Conservation (phyloP, 2,113 vertebrate genomes). For the Acinonyx jubatus region DNA sequence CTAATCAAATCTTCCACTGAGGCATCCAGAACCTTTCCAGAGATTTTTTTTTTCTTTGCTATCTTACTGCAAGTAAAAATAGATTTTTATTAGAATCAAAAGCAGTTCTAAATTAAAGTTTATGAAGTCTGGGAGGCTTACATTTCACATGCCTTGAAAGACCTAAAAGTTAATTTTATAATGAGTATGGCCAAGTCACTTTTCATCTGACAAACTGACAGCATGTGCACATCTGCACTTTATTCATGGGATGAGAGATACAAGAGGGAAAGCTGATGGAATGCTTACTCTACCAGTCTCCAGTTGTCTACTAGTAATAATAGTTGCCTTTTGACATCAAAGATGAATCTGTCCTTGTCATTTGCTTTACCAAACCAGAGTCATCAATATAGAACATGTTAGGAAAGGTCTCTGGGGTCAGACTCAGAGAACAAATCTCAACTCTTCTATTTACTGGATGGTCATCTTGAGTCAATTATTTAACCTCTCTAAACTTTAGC, state of each 20-base stretch:
- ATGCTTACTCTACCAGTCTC: neutral
- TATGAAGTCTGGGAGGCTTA: slow-evolving; percentile 24
- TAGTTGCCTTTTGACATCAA: slow-evolving; percentile 15
- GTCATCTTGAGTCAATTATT: neutral
- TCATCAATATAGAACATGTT: neutral
- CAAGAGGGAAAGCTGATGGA: neutral
- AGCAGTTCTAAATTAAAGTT: slow-evolving; percentile 56
- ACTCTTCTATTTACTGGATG: neutral
- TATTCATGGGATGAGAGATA: neutral
- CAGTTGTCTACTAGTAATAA: neutral
- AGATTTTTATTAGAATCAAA: slow-evolving; percentile 60
- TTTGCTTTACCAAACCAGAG: neutral
- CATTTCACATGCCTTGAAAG: slow-evolving; percentile 48
- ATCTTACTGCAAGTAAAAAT: slow-evolving; percentile 68
- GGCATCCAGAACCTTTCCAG: slow-evolving; percentile 37
- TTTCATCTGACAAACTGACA: slow-evolving; percentile 18
- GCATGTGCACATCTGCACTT: slow-evolving; percentile 31
- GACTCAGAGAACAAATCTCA: neutral
- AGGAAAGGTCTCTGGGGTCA: neutral
- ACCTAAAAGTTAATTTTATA: slow-evolving; percentile 53
- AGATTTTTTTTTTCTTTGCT: slow-evolving; percentile 36
- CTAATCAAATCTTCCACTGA: slow-evolving; percentile 56
- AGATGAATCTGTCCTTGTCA: neutral
- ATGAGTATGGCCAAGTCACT: neutral
- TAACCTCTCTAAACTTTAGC: neutral